A percentile compares a stretch with the other conserved stretches of the same genome.
Evolutionary conservation across 2,797 vertebrate genomes (phyloP).

Genomic region (Eulemur albifrons): DNA sequence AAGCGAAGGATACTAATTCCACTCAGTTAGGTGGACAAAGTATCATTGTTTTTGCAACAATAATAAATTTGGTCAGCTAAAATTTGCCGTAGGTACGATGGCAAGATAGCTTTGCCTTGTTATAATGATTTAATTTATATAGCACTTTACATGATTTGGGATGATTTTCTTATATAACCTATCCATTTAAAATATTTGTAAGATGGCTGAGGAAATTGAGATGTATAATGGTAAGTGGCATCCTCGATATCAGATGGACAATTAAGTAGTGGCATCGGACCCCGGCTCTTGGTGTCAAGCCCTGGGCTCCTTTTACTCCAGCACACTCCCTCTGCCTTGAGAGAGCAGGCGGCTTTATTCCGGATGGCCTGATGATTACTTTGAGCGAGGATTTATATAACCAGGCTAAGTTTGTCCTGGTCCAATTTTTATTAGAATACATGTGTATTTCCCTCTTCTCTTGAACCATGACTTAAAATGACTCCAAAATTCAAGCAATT

Average conservation of each 20-base stretch:
- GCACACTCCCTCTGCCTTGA: background rate
- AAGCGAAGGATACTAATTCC: background rate
- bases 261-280: accelerated
- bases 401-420: background rate
- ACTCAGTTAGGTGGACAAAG: background rate
- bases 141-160: background rate
- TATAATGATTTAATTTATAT: background rate
- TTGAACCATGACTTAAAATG: slow-evolving; percentile 42
- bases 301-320: background rate
- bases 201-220: background rate
- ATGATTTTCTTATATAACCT: background rate
- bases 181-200: background rate
- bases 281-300: accelerated
- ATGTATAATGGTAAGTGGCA: accelerated
- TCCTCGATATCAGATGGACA: background rate
- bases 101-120: background rate
- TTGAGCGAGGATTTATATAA: background rate
- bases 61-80: background rate
- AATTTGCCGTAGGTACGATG: background rate
- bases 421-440: background rate
- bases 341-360: accelerated
- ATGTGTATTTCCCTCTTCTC: background rate
- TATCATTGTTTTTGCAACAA: accelerated
- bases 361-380: background rate
- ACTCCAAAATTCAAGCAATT: background rate